These are phyloP conservation scores for Mythimna albipuncta DNA, from an alignment of 2,888 invertebrate genomes.

Conservation along the genomic window DNA sequence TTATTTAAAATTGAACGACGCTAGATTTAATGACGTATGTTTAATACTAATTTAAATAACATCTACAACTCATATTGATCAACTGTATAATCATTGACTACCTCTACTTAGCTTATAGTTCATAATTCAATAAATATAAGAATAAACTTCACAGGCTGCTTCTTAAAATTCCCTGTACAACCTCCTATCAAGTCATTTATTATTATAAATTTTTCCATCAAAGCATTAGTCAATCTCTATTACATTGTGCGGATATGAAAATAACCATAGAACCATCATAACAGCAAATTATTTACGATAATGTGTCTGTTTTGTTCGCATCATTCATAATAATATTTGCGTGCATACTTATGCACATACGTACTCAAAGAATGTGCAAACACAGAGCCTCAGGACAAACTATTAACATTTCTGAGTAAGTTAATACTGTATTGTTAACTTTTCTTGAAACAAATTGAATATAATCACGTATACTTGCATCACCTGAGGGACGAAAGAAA, in stretches of 20 bases:
- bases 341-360: constrained; percentile 11
- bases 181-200: background rate
- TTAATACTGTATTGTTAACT: constrained; percentile 61
- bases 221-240: background rate
- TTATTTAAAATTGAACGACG: too few relatives aligned
- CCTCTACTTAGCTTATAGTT: too few relatives aligned
- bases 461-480: constrained; percentile 46
- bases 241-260: background rate
- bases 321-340: constrained; percentile 18
- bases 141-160: too few relatives aligned
- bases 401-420: constrained; percentile 50
- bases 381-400: constrained; percentile 42
- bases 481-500: constrained; percentile 51
- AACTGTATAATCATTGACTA: too few relatives aligned
- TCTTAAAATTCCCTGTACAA: background rate
- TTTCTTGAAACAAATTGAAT: constrained; percentile 58
- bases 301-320: constrained; percentile 25
- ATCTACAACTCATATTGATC: too few relatives aligned
- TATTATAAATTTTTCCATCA: background rate
- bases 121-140: too few relatives aligned
- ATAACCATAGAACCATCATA: background rate
- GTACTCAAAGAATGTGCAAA: constrained; percentile 47
- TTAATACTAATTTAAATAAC: too few relatives aligned
- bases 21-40: too few relatives aligned
- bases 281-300: constrained; percentile 26